Evolutionary conservation across 2,113 vertebrate species (phyloP).

Genomic region (Phocoena sinus): DNA sequence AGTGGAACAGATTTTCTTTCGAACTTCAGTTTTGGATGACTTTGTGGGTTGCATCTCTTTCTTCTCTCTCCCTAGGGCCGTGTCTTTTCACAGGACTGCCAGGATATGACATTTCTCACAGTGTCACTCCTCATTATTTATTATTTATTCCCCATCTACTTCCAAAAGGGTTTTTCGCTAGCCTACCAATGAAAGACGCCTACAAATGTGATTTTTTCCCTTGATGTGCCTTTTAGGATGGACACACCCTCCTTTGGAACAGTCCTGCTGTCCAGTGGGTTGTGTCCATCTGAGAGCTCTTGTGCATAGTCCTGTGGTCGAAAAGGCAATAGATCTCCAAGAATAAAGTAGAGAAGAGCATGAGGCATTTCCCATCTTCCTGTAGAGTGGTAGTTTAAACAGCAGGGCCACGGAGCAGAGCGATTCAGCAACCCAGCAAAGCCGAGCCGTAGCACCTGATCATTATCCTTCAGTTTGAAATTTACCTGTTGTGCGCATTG

Average conservation of each 20-base stretch:
- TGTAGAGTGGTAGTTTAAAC: constrained; percentile 44
- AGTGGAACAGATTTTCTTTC: neutral
- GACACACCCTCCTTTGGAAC: neutral
- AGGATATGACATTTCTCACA: constrained; percentile 55
- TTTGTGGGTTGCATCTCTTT: neutral
- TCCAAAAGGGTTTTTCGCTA: constrained; percentile 35
- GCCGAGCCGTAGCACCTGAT: constrained; percentile 31
- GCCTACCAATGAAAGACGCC: neutral
- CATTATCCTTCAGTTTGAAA: constrained; percentile 49
- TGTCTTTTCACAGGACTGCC: constrained; percentile 30
- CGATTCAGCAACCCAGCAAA: neutral
- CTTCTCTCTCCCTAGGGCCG: neutral
- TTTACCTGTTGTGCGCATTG: constrained; percentile 70
- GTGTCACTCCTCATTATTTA: constrained; percentile 57
- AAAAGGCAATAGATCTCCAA: neutral
- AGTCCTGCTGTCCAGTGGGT: neutral
- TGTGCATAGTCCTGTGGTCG: neutral
- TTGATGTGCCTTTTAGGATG: neutral
- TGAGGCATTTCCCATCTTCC: neutral
- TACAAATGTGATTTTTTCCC: neutral
- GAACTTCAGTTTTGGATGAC: neutral
- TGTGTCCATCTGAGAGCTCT: neutral
- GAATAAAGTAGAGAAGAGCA: neutral
- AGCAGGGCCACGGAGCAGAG: constrained; percentile 39
- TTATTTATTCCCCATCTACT: constrained; percentile 58